A percentile compares a stretch with the other conserved stretches of the same genome.
phyloP scores from a whole-genome alignment of 2,797 vertebrate species.

The Onychomys leucogaster region DNA sequence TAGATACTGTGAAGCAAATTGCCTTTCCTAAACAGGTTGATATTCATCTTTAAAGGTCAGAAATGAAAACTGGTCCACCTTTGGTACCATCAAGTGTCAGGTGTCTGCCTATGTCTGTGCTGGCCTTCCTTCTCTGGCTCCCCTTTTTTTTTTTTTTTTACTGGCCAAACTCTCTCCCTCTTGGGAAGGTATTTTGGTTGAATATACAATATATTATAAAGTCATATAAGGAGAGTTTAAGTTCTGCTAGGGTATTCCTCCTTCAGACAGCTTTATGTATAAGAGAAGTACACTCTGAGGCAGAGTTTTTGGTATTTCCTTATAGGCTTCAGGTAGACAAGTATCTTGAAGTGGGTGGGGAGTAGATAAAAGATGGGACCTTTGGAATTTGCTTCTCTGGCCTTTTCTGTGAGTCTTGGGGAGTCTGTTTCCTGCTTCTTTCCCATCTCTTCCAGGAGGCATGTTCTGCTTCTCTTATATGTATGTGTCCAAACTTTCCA shows the following conservation, averaged over 20 bases:
- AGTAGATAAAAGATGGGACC: neutral
- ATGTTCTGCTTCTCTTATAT: neutral
- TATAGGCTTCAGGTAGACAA: neutral
- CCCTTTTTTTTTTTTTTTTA: neutral
- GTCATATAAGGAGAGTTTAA: neutral
- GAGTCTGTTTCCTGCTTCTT: neutral
- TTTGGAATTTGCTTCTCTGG: neutral
- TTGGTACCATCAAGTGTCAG: neutral
- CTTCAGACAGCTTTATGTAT: conserved; percentile 17
- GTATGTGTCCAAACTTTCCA: neutral
- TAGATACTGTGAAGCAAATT: neutral
- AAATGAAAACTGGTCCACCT: neutral
- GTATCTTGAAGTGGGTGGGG: neutral
- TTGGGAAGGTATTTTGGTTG: conserved; percentile 59
- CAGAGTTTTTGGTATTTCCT: neutral
- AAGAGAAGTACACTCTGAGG: neutral
- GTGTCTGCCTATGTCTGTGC: neutral
- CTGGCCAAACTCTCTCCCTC: neutral
- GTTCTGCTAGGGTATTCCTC: conserved; percentile 55
- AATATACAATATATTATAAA: conserved; percentile 56
- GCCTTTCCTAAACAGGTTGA: neutral
- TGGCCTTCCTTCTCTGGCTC: neutral
- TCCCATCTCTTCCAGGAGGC: neutral
- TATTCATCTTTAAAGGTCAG: conserved; percentile 43
- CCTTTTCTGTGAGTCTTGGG: neutral